Conservation (phyloP, 1,140 invertebrate genomes). For the Holotrichia oblita region DNA sequence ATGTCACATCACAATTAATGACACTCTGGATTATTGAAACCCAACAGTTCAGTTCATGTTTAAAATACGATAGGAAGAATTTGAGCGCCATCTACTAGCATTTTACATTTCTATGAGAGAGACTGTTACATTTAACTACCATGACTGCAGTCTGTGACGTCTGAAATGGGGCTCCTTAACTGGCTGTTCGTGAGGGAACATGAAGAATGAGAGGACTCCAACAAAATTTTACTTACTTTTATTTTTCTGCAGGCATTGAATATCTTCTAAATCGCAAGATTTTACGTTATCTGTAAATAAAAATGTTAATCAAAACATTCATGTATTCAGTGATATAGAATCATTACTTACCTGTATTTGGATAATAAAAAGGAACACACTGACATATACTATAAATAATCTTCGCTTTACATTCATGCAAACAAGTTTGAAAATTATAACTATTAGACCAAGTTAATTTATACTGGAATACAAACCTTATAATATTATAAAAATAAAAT, state of each 20-base stretch:
- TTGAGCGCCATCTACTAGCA: too few species aligned
- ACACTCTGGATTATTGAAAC: too few species aligned
- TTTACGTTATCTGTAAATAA: neutral
- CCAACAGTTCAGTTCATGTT: too few species aligned
- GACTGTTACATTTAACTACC: too few species aligned
- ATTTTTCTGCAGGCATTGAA: neutral
- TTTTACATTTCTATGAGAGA: too few species aligned
- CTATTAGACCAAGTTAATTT: neutral
- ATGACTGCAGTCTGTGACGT: too few species aligned
- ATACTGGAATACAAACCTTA: neutral
- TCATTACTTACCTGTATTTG: conserved; percentile 9
- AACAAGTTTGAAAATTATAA: conserved; percentile 25
- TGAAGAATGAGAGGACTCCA: too few species aligned
- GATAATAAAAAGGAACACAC: conserved; percentile 21
- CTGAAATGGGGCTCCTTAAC: too few species aligned
- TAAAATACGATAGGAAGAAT: too few species aligned
- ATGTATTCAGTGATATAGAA: neutral
- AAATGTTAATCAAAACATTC: neutral
- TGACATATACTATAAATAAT: conserved; percentile 13
- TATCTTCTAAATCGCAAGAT: conserved; percentile 9
- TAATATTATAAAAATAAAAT: neutral
- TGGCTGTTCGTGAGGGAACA: too few species aligned
- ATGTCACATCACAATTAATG: too few species aligned
- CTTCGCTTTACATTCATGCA: conserved; percentile 31
- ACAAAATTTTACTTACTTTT: conserved; percentile 17